Conservation (phyloP, 1,140 invertebrate genomes). For the Goniozus legneri region DNA sequence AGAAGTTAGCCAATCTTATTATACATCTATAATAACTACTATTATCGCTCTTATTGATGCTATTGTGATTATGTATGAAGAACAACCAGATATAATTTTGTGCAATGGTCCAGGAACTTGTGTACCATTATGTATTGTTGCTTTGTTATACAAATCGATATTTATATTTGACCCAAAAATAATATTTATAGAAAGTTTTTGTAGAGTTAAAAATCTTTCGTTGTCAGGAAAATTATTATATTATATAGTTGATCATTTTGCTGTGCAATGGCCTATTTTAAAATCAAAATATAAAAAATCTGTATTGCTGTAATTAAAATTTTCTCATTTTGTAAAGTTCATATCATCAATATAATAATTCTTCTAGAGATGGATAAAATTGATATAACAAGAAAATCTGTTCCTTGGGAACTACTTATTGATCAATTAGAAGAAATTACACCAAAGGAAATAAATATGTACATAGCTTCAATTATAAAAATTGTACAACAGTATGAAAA, state of each 20-base stretch:
- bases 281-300: conserved; percentile 31
- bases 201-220: conserved; percentile 84
- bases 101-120: conserved; percentile 97
- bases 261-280: conserved; percentile 84
- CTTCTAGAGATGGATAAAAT: conserved; percentile 22
- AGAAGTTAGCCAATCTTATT: conserved; percentile 82
- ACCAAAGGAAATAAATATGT: conserved; percentile 36
- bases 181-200: conserved; percentile 92
- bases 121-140: conserved; percentile 78
- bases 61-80: conserved; percentile 67
- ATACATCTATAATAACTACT: conserved; percentile 76
- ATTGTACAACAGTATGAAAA: neutral
- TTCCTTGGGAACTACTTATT: conserved; percentile 33
- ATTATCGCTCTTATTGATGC: conserved; percentile 65
- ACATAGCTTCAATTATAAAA: conserved; percentile 21
- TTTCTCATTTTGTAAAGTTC: conserved; percentile 8
- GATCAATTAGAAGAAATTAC: conserved; percentile 26
- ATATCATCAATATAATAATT: neutral
- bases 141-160: conserved; percentile 65
- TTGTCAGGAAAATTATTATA: conserved; percentile 84
- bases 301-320: conserved; percentile 35
- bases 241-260: conserved; percentile 76
- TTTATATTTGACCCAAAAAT: conserved; percentile 69
- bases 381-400: conserved; percentile 17
- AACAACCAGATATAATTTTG: conserved; percentile 74